Base-by-base conservation (phyloP, 2,888 invertebrate species). In the Quadroppia sp. region DNA sequence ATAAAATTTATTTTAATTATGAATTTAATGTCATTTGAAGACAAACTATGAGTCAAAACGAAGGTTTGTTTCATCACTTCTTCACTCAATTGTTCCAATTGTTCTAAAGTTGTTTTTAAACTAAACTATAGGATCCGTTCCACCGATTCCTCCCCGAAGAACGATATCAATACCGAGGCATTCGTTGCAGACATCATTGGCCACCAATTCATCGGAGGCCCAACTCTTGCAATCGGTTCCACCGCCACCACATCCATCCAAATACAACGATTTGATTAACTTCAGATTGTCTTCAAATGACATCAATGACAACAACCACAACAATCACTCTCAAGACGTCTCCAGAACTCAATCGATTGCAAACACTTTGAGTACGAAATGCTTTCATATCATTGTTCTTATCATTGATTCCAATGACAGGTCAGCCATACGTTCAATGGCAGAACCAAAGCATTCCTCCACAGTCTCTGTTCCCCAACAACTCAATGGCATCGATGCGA, bases 41-140 rank as follows among this genome's bases (percentile, higher is more conserved):
- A 36, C 32, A 64, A 36, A 64, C 15, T 32, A 64, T 64, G 64
- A 64, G 17, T 64, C 64, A 64, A 64, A 64, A 64, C 36, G 36
- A 64, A 36, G 64, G 64, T 64, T 64, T 64, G 64, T 64, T 23
- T 64, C n/a, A 36, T 25, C 64, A n/a, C 30, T 36, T 64, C n/a
- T 50, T 50, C 3, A 50, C 3, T 50, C 20, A 2, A 50, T 28
- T 6, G 4, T 28, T 59, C 28, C 17, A 50, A 3, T n/a, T n/a
- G 50, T 50, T 50, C 20, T n/a, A 17, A 15, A 28, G 28, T 59
- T 25, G 28, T 59, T 9, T 59, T 25, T 28, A n/a, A n/a, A n/a
- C n/a, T n/a, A n/a, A 28, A 2, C 59, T 13, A 59, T 59, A 64
- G 64, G 64, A 64, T 64, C 64, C 15, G 64, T 64, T 64, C 64